phyloP scores from a whole-genome alignment of 2,888 invertebrate genomes.

The Euplagia quadripunctaria region DNA sequence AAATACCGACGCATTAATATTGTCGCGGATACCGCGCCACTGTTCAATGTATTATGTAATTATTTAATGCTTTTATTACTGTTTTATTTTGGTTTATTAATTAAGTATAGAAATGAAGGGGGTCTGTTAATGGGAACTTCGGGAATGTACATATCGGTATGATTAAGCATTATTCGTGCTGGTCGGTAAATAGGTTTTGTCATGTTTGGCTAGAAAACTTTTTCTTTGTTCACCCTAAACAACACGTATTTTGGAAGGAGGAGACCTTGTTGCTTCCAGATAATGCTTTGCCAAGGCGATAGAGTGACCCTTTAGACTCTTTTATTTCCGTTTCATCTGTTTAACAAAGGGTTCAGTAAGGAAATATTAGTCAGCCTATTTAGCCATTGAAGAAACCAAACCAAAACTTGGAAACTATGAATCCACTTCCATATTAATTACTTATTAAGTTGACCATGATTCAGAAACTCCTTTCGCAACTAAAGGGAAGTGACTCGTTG shows the following conservation, averaged over 20 bases:
- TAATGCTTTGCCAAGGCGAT: no score
- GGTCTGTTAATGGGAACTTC: background rate
- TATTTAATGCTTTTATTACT: conserved; percentile 17
- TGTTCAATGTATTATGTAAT: conserved; percentile 18
- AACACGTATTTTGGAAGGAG: background rate
- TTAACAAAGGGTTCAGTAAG: no score
- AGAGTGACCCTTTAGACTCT: no score
- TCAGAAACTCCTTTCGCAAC: no score
- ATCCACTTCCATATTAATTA: no score
- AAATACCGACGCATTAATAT: conserved; percentile 53
- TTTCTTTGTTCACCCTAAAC: background rate
- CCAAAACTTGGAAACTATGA: no score
- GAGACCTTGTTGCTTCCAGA: background rate
- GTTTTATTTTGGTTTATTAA: conserved; percentile 7
- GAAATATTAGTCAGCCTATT: no score
- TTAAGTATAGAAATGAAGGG: background rate
- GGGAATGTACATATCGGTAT: background rate
- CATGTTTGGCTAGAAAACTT: background rate
- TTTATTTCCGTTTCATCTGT: no score
- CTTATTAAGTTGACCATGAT: no score
- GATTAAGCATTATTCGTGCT: background rate
- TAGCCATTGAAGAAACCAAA: no score
- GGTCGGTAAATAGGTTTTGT: background rate
- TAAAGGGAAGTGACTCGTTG: background rate
- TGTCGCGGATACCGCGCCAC: conserved; percentile 36